These are phyloP conservation scores for Spizaetus ornatus DNA, from an alignment of 2,113 vertebrate species.

Conservation along the genomic window DNA sequence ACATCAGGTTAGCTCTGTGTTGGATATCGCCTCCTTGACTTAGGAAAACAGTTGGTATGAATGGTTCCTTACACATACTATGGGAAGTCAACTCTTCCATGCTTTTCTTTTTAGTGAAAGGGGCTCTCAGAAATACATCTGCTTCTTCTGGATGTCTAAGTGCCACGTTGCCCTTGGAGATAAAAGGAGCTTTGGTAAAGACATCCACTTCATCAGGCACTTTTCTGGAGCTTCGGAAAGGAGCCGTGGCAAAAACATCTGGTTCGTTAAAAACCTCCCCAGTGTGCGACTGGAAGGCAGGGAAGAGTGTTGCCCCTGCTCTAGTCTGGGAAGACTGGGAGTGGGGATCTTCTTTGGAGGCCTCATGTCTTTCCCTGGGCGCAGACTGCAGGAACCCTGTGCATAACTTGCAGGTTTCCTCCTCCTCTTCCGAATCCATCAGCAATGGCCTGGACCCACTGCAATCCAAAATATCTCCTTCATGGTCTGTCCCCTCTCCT, in stretches of 20 bases:
- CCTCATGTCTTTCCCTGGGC: background rate
- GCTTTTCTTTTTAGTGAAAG: conserved; percentile 88
- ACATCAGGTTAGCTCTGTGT: background rate
- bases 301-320: conserved; percentile 11
- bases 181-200: conserved; percentile 91
- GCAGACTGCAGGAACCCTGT: background rate
- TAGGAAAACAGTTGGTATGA: background rate
- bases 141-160: conserved; percentile 66
- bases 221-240: conserved; percentile 74
- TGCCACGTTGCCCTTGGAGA: conserved; percentile 44
- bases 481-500: conserved; percentile 80
- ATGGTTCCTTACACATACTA: background rate
- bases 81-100: conserved; percentile 39
- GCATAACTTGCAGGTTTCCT: conserved; percentile 58
- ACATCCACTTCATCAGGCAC: conserved; percentile 79
- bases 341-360: background rate
- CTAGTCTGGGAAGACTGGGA: background rate
- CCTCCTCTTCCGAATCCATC: conserved; percentile 92
- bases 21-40: background rate
- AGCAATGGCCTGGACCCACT: conserved; percentile 91
- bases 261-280: conserved; percentile 42
- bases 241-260: conserved; percentile 87
- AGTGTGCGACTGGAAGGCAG: background rate
- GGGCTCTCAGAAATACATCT: conserved; percentile 91
- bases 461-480: conserved; percentile 80